phyloP scores from a whole-genome alignment of 1,140 invertebrate genomes.

The Laodelphax striatellus region DNA sequence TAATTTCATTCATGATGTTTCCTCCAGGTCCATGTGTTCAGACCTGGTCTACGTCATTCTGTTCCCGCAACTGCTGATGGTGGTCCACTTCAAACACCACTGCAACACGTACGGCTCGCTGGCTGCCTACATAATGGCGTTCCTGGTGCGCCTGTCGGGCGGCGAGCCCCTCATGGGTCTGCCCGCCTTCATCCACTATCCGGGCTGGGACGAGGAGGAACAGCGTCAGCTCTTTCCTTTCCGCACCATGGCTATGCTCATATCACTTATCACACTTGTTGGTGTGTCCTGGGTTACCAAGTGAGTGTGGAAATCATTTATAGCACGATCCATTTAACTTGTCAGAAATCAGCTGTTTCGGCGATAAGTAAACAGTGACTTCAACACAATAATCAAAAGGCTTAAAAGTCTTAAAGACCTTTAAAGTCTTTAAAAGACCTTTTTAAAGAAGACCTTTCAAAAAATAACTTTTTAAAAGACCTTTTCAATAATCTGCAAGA shows the following conservation, averaged over 20 bases:
- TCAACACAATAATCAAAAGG: too few relatives aligned
- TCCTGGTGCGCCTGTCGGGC: constrained; percentile 74
- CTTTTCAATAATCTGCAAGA: too few relatives aligned
- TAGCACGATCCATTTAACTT: too few relatives aligned
- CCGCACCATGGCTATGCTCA: constrained; percentile 79
- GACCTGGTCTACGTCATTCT: constrained; percentile 96
- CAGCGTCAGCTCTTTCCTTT: constrained; percentile 75
- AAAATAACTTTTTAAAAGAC: too few relatives aligned
- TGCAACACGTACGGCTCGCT: constrained; percentile 96
- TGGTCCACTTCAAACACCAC: constrained; percentile 86
- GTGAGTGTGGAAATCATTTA: constrained; percentile 31
- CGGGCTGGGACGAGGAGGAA: constrained; percentile 62
- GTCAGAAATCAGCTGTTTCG: too few relatives aligned
- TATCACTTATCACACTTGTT: constrained; percentile 64
- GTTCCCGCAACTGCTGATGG: constrained; percentile 95
- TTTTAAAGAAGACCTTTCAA: too few relatives aligned
- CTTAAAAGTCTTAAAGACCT: too few relatives aligned
- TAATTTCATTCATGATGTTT: not conserved
- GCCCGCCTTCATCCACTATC: constrained; percentile 74
- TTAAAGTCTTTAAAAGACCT: too few relatives aligned
- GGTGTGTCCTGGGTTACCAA: constrained; percentile 68
- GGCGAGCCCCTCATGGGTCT: constrained; percentile 79
- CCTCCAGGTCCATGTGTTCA: constrained; percentile 78
- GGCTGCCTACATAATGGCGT: constrained; percentile 76
- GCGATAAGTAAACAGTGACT: too few relatives aligned